Evolutionary conservation across 2,888 invertebrate genomes (phyloP), one percentile per base, ranked within the genome.

Genomic region (Anaspis maculata): DNA sequence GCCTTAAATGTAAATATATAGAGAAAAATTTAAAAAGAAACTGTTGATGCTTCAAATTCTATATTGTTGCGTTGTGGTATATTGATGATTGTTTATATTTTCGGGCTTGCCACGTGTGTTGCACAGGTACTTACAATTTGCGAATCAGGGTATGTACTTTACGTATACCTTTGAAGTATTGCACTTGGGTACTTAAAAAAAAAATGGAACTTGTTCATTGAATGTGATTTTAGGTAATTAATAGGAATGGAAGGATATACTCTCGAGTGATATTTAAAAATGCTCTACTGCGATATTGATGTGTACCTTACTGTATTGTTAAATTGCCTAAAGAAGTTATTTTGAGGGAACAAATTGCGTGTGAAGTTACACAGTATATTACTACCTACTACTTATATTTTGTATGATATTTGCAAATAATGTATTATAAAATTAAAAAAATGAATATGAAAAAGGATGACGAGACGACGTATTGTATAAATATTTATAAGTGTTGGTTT

Each of bases 31-130:
- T n/a, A n/a, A n/a, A n/a, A n/a, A n/a, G n/a, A n/a, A 31, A 45
- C 36, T 48, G 51, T 52, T 52, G 41, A 41, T 23, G 45, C 49
- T 50, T 51, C 15, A 49, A 44, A 49, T 46, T 48, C 41, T 49
- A 49, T n/a, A n/a, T n/a, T n/a, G n/a, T n/a, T n/a, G n/a, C n/a
- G n/a, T n/a, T n/a, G n/a, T n/a, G n/a, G n/a, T n/a, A n/a, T n/a
- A n/a, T n/a, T n/a, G n/a, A n/a, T n/a, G n/a, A n/a, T n/a, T n/a
- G n/a, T n/a, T n/a, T n/a, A n/a, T n/a, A n/a, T n/a, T n/a, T n/a
- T n/a, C n/a, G n/a, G n/a, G n/a, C n/a, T n/a, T n/a, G n/a, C n/a
- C n/a, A n/a, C n/a, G n/a, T n/a, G n/a, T n/a, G n/a, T n/a, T n/a
- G n/a, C n/a, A n/a, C n/a, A n/a, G n/a, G n/a, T n/a, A n/a, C n/a